Percentiles rank a stretch among this genome's conserved stretches.
These are phyloP conservation scores for Nasonia vitripennis DNA, from an alignment of 1,140 invertebrate species.

Conservation along the genomic window DNA sequence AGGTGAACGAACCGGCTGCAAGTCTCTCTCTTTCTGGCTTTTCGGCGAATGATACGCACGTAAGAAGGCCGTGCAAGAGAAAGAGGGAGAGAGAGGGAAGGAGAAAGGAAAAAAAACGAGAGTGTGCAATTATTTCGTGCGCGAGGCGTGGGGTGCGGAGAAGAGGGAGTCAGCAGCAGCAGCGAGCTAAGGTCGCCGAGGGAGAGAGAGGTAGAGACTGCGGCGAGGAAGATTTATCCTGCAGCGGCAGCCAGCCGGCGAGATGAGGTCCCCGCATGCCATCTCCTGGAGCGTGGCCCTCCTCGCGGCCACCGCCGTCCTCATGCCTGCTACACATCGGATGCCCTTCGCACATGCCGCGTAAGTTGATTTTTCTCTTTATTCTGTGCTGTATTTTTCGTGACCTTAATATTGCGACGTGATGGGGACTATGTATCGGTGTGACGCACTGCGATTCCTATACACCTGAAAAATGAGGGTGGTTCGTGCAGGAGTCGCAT, in stretches of 20 bases:
- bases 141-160: not conserved
- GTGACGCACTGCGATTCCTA: not conserved
- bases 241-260: slow-evolving; percentile 53
- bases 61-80: not conserved
- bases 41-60: not conserved
- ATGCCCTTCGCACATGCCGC: slow-evolving; percentile 73
- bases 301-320: slow-evolving; percentile 72
- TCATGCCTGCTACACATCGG: slow-evolving; percentile 72
- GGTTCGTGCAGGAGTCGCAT: no score
- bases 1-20: slow-evolving; percentile 12
- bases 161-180: not conserved
- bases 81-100: no score
- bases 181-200: not conserved
- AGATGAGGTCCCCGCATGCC: slow-evolving; percentile 68
- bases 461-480: no score
- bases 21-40: not conserved
- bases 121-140: slow-evolving; percentile 3
- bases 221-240: slow-evolving; percentile 5
- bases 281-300: slow-evolving; percentile 73
- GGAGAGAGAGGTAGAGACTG: not conserved
- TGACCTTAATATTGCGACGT: no score
- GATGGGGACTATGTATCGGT: no score
- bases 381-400: not conserved
- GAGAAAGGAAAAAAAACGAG: no score
- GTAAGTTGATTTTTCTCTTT: slow-evolving; percentile 57